A percentile compares a stretch with the other conserved stretches of the same genome.
phyloP scores from a whole-genome alignment of 2,797 vertebrate species.

The Sylvia borin region DNA sequence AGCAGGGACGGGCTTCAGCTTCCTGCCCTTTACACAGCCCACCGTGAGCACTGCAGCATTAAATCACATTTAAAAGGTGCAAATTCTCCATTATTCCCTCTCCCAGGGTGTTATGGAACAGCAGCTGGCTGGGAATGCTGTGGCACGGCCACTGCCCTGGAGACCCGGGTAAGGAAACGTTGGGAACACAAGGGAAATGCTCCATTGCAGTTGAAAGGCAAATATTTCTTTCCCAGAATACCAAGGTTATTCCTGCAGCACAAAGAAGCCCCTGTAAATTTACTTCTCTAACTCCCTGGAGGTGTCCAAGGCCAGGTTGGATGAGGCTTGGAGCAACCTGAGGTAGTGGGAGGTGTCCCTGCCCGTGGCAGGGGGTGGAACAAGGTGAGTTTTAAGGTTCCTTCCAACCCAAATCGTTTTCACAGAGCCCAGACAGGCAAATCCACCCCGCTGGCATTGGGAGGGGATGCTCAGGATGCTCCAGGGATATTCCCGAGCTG shows the following conservation, averaged over 20 bases:
- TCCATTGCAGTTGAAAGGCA: not conserved
- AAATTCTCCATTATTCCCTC: not conserved
- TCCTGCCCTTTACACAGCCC: not conserved
- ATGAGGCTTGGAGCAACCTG: not conserved
- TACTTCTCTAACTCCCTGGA: not conserved
- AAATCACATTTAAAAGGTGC: not conserved
- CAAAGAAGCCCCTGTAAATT: not conserved
- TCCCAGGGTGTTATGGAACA: fast-evolving
- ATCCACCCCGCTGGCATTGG: not conserved
- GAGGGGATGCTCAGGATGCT: not conserved
- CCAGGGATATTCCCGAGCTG: not conserved
- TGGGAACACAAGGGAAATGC: not conserved
- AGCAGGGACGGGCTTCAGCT: not conserved
- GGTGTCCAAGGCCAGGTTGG: not conserved
- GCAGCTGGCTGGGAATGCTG: not conserved
- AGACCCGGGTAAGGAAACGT: not conserved
- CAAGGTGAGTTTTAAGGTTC: not conserved
- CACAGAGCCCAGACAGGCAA: not conserved
- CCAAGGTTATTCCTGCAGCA: not conserved
- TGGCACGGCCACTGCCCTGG: not conserved
- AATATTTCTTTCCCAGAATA: not conserved
- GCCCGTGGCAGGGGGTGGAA: not conserved
- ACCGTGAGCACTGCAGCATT: not conserved
- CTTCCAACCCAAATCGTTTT: not conserved
- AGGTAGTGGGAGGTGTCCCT: not conserved